These are phyloP conservation scores for pig (Sus scrofa) DNA, from an alignment of 2,113 vertebrate genomes.

Conservation along the genomic window DNA sequence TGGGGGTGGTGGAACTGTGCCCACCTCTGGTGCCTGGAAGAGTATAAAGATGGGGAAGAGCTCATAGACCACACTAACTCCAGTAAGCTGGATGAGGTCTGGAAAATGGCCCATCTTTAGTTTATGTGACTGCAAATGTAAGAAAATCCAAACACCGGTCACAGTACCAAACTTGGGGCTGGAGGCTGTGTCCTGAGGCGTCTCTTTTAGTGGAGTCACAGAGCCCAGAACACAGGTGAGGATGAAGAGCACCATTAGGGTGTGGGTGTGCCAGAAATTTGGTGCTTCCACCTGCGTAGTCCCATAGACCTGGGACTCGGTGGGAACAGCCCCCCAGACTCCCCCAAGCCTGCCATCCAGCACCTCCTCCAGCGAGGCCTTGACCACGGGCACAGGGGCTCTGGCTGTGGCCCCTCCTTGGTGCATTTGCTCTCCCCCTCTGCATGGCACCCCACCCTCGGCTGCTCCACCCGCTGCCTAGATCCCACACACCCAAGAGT, in stretches of 20 bases:
- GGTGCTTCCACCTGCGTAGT: too few relatives aligned
- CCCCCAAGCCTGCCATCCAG: background rate
- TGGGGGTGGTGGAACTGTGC: background rate
- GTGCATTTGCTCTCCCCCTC: background rate
- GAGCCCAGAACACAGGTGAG: constrained; percentile 96
- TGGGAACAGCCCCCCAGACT: too few relatives aligned
- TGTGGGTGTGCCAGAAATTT: constrained; percentile 92
- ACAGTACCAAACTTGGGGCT: constrained; percentile 98
- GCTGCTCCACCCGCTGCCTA: background rate
- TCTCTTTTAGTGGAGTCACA: constrained; percentile 96
- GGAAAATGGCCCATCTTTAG: constrained; percentile 98
- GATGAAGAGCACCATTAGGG: constrained; percentile 96
- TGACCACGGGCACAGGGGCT: background rate
- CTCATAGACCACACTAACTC: background rate
- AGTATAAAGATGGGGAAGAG: too few relatives aligned
- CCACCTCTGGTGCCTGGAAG: too few relatives aligned
- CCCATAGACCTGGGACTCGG: too few relatives aligned
- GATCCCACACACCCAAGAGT: background rate
- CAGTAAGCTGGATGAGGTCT: constrained; percentile 93
- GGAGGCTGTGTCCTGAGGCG: constrained; percentile 96
- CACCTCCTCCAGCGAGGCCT: background rate
- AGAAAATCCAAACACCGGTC: constrained; percentile 97
- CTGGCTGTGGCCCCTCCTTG: background rate
- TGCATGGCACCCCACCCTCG: too few relatives aligned
- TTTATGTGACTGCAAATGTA: constrained; percentile 98